Conservation (phyloP, 2,888 invertebrate genomes). For the Pristionchus exspectatus region DNA sequence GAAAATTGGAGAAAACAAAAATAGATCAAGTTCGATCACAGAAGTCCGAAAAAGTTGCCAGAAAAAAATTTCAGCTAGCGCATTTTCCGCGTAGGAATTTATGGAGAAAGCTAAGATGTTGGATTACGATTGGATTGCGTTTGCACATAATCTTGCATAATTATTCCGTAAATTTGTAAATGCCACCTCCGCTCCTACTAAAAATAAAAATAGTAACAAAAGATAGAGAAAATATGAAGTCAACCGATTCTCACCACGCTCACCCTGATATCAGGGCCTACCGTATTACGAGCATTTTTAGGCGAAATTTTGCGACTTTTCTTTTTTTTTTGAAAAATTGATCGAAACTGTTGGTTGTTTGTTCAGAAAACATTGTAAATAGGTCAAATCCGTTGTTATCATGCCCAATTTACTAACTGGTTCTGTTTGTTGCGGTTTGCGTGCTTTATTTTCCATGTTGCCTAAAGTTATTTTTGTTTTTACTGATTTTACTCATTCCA, state of each 20-base stretch:
- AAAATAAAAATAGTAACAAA: no score
- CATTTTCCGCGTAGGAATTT: conserved; percentile 8
- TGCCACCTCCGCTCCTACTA: no score
- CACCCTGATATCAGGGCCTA: neutral
- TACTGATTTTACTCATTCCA: conserved; percentile 2
- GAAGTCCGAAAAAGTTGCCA: neutral
- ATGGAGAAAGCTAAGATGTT: no score
- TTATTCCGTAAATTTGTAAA: no score
- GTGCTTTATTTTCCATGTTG: neutral
- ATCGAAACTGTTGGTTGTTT: neutral
- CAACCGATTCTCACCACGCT: no score
- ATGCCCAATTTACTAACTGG: neutral
- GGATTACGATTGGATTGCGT: no score
- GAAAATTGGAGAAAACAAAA: neutral
- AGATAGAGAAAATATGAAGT: no score
- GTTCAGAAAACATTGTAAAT: neutral
- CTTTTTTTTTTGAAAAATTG: conserved; percentile 28
- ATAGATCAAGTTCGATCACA: conserved; percentile 19
- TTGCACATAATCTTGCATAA: no score
- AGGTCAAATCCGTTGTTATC: neutral
- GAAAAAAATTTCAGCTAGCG: neutral
- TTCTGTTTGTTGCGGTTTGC: neutral
- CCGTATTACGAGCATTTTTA: neutral
- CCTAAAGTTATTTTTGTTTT: neutral
- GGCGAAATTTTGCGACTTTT: neutral